Evolutionary conservation across 2,888 invertebrate genomes (phyloP).

Genomic region (Anagyrus pseudococci): DNA sequence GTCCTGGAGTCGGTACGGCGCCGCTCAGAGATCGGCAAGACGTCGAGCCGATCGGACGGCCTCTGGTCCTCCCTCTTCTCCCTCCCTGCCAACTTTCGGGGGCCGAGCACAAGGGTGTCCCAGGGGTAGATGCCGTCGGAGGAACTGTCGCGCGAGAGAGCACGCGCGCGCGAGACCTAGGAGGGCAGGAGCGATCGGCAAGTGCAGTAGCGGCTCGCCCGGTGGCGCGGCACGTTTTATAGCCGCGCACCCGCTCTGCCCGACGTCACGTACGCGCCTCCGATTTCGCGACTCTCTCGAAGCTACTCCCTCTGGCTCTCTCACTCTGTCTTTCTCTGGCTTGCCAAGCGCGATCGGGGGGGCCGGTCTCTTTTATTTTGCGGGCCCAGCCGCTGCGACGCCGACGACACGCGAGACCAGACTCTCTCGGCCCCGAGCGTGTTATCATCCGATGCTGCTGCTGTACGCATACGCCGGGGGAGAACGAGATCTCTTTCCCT

Average conservation of each 20-base stretch:
- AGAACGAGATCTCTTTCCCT: too few relatives aligned
- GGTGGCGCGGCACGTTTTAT: conserved; percentile 28
- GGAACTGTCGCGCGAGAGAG: neutral
- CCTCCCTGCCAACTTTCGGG: neutral
- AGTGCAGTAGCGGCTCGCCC: conserved; percentile 10
- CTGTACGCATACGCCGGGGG: too few relatives aligned
- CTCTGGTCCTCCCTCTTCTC: neutral
- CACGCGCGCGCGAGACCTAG: neutral
- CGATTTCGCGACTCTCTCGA: too few relatives aligned
- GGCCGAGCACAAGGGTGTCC: neutral
- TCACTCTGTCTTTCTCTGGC: neutral
- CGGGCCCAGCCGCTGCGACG: too few relatives aligned
- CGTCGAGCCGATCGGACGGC: conserved; percentile 10
- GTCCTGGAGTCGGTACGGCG: conserved; percentile 14
- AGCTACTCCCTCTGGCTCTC: neutral
- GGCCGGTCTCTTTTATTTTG: neutral
- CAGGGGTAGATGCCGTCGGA: neutral
- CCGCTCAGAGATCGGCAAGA: conserved; percentile 21
- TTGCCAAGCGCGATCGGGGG: neutral
- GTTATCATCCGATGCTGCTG: too few relatives aligned
- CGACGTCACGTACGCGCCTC: conserved; percentile 2
- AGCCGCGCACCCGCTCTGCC: neutral
- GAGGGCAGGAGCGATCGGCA: neutral
- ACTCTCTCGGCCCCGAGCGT: neutral
- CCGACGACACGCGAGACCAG: neutral